Evolutionary conservation across 2,888 invertebrate genomes (phyloP), one percentile per base, ranked within the genome.

Genomic region (Tipula lateralis): DNA sequence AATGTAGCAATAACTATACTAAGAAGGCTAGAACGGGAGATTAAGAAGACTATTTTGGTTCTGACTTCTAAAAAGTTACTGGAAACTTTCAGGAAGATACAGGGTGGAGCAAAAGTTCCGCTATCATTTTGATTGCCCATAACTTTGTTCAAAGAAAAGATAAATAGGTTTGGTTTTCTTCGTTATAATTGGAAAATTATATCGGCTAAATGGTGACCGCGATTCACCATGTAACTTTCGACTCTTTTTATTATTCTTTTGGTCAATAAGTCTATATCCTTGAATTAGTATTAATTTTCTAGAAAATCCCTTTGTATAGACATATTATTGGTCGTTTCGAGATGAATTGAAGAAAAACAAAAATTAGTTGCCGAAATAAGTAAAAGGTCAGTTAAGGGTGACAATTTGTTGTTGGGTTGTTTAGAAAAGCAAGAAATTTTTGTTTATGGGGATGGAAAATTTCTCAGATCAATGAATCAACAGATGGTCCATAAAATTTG

Each of bases 241-340:
- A n/a, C n/a, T n/a, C n/a, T n/a, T n/a, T n/a, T n/a, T n/a, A 66
- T 66, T 66, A 66, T 66, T 66, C 9, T 0, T 66, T 66, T 66
- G 66, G 66, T 66, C 66, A 66, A 66, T 24, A 50, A 50, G 24
- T 39, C 6, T 32, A 32, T 66, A 24, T 66, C 66, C 66, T 66
- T 66, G 66, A 66, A 66, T 66, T 66, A 66, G 66, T 66, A 66
- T 66, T 24, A 19, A 66, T 66, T 66, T 66, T 66, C 66, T 66
- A 66, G 66, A 66, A 66, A 19, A 66, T 24, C 66, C 24, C 24
- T 24, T 66, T 66, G 66, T 66, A 24, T 19, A n/a, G 19, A 66
- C 9, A n/a, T 66, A 66, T 24, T 9, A 2, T 66, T 66, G 66
- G 24, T 66, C 66, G 9, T 19, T 50, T 50, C 16, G 7, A 16